Evolutionary conservation across 2,888 invertebrate species (phyloP), one percentile per base, ranked within the genome.

Genomic region (Norana najaformis): DNA sequence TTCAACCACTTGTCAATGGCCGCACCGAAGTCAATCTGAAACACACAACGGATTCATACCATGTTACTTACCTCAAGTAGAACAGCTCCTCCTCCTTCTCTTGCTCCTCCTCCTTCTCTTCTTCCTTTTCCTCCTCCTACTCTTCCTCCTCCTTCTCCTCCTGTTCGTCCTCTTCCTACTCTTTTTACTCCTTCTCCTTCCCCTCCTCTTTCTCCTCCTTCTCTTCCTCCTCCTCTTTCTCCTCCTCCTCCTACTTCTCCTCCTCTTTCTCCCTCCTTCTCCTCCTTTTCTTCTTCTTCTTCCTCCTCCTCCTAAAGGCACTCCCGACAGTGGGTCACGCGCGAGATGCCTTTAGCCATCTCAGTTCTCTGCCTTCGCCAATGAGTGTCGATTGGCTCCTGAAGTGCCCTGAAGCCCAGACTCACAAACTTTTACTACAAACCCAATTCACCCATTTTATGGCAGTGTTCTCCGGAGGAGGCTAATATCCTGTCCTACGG

Each of bases 11-110:
- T 83, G 89, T 91, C 91, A n/a, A 93, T 91, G 30, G 92, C 91
- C 36, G 91, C 91, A n/a, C 92, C 92, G 47, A 93, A 92, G 91
- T 93, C 92, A 88, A 93, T 91, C 92, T 92, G 89, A 30, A 11
- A 34, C 6, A n/a, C 30, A 69, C 8, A 11, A n/a, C 69, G n/a
- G n/a, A 69, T 11, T n/a, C n/a, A n/a, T n/a, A n/a, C n/a, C n/a
- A n/a, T n/a, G n/a, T n/a, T n/a, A n/a, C n/a, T 41, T 41, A 41
- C 8, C 14, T 41, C 41, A 41, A 41, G 18, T 41, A n/a, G n/a
- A 41, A 41, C 53, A 14, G 18, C 53, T 30, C 30, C 23, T 53
- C 13, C 53, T 30, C 11, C 23, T 53, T 23, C 11, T 53, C 11
- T 6, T 53, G 3, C 11, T 53, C 11, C 20, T 23, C 11, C 20